Evolutionary conservation across 2,113 vertebrate species (phyloP).

Genomic region (Origma solitaria): DNA sequence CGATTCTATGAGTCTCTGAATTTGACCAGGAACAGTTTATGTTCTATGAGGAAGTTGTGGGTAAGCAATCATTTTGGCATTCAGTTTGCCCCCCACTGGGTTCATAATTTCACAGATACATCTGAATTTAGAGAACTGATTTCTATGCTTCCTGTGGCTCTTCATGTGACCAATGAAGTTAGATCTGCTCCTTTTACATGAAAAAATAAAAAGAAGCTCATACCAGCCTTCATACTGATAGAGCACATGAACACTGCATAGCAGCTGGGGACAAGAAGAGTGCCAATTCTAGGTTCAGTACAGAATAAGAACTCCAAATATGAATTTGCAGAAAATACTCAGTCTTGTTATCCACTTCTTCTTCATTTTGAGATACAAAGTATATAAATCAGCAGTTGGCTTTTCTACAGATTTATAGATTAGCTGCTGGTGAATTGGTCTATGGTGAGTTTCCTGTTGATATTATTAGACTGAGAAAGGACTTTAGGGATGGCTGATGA

Average conservation of each 20-base stretch:
- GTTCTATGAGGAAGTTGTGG: not conserved
- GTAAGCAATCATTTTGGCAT: not conserved
- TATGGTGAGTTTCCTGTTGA: not conserved
- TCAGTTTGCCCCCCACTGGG: fast-evolving
- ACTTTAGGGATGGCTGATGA: not conserved
- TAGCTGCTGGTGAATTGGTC: not conserved
- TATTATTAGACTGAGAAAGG: not conserved
- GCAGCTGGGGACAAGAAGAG: not conserved
- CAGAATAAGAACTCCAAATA: not conserved
- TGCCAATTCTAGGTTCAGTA: not conserved
- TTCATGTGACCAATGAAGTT: not conserved
- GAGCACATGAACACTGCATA: not conserved
- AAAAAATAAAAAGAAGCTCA: not conserved
- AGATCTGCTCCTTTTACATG: not conserved
- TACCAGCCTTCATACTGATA: not conserved
- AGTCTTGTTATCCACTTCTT: not conserved
- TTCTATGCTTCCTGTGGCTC: not conserved
- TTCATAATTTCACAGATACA: not conserved
- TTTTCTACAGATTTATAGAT: not conserved
- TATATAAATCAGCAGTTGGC: not conserved
- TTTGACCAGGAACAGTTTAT: not conserved
- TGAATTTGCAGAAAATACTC: not conserved
- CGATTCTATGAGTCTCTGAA: not conserved
- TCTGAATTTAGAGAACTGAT: not conserved
- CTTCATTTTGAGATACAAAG: not conserved